Percentiles rank a stretch among this genome's conserved stretches.
Conservation (phyloP, 2,113 vertebrate species). For the Noctilio leporinus region DNA sequence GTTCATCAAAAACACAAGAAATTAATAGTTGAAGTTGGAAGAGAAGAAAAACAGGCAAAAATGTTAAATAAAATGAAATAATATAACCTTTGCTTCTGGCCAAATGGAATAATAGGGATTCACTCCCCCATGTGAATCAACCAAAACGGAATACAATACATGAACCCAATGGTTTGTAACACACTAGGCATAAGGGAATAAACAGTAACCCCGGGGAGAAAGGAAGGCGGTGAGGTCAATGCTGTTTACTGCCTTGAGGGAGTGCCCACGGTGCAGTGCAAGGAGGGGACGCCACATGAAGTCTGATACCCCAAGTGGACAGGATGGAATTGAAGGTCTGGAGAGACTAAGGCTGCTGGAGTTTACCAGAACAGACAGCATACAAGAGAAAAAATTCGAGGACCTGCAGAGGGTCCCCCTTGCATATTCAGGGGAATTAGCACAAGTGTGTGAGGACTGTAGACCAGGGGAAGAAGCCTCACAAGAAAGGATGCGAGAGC, state of each 20-base stretch:
- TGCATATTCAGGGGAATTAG: background rate
- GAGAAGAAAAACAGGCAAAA: background rate
- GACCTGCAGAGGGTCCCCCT: background rate
- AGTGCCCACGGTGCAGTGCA: background rate
- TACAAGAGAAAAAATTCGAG: background rate
- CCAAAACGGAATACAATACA: background rate
- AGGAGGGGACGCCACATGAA: background rate
- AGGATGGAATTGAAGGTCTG: too few species aligned
- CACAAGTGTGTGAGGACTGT: background rate
- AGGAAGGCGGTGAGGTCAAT: background rate
- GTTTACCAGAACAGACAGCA: background rate
- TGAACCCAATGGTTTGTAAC: background rate
- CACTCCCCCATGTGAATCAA: background rate
- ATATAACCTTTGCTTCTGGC: background rate
- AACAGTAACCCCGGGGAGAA: background rate
- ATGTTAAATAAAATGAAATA: background rate
- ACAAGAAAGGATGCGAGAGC: background rate
- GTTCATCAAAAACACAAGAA: too few species aligned
- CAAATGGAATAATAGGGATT: background rate
- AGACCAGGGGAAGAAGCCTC: background rate
- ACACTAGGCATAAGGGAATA: background rate
- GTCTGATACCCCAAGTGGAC: accelerated
- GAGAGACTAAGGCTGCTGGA: background rate
- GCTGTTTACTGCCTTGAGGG: background rate
- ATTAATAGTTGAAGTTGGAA: background rate